Evolutionary conservation across 2,113 vertebrate species (phyloP), one percentile per base, ranked within the genome.

Genomic region (Lonchura striata): DNA sequence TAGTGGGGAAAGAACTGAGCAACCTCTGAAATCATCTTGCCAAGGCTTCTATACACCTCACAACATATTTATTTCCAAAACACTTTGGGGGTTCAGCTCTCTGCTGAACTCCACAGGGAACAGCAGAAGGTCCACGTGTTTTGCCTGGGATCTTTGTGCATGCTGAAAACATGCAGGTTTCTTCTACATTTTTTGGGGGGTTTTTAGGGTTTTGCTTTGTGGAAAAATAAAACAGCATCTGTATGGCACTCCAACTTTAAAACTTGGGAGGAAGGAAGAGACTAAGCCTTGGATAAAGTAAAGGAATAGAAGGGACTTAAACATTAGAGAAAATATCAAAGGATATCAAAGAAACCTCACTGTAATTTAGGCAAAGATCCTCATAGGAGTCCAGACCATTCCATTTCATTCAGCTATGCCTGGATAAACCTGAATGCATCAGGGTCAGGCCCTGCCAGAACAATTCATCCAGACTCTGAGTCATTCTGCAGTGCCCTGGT

Each of bases 371-470:
- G 41, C 88, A 57, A 46, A 81, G 69, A 69, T 66, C n/a, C 57
- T 35, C 68, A 10, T 4, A 33, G 54, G 65, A 50, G 52, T 91
- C 59, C 91, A 91, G 83, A 66, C 42, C 83, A 22, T 86, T 63
- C 17, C 25, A 19, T 27, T 68, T 50, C 35, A 8, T 37, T 86
- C 89, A 82, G 89, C 87, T 33, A 30, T 64, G 89, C 77, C 84
- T 70, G 84, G 87, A 27, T 89, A 72, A 54, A 39, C 75, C 81
- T 52, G 92, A 96, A 70, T 78, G 9, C 74, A 74, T 2, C 64
- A 11, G 56, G 83, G 86, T 74, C 91, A 84, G 76, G 93, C 80
- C 61, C 94, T 90, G 83, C 63, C 89, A 83, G 72, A 84, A 33
- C 50, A 35, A 86, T 81, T 78, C 59, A 41, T 9, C 2, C 68